A percentile compares a stretch with the other conserved stretches of the same genome.
These are phyloP conservation scores for Tetramorium parvispinum DNA, from an alignment of 1,140 invertebrate genomes.

Conservation along the genomic window DNA sequence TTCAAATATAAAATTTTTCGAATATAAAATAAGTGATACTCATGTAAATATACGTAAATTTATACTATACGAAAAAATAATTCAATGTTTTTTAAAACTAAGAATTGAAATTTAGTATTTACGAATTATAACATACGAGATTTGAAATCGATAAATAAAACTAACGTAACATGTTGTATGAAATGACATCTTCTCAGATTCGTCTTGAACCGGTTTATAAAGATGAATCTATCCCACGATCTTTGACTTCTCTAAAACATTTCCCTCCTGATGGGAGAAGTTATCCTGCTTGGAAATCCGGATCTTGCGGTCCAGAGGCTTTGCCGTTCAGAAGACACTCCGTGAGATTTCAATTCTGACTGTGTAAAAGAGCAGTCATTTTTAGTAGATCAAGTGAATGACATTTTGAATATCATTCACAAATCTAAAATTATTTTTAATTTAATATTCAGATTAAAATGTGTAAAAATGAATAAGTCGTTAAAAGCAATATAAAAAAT, in stretches of 20 bases:
- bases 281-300: slow-evolving; percentile 69
- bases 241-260: slow-evolving; percentile 61
- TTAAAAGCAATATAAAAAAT: not conserved
- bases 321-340: slow-evolving; percentile 51
- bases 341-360: slow-evolving; percentile 67
- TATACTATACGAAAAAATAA: not conserved
- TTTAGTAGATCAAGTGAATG: not conserved
- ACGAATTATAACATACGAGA: not conserved
- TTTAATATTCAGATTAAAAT: not conserved
- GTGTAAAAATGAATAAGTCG: not conserved
- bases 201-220: slow-evolving; percentile 60
- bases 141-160: not conserved
- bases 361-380: slow-evolving; percentile 36
- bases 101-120: not conserved
- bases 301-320: slow-evolving; percentile 72
- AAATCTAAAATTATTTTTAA: not conserved
- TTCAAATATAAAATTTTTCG: no score
- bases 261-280: slow-evolving; percentile 63
- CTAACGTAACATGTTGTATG: not conserved
- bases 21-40: no score
- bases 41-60: not conserved
- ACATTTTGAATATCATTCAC: not conserved
- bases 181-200: not conserved
- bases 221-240: slow-evolving; percentile 69
- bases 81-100: not conserved